Percentiles rank a stretch among this genome's conserved stretches.
Evolutionary conservation across 2,888 invertebrate genomes (phyloP).

Genomic region (Aphelenchoides bicaudatus): DNA sequence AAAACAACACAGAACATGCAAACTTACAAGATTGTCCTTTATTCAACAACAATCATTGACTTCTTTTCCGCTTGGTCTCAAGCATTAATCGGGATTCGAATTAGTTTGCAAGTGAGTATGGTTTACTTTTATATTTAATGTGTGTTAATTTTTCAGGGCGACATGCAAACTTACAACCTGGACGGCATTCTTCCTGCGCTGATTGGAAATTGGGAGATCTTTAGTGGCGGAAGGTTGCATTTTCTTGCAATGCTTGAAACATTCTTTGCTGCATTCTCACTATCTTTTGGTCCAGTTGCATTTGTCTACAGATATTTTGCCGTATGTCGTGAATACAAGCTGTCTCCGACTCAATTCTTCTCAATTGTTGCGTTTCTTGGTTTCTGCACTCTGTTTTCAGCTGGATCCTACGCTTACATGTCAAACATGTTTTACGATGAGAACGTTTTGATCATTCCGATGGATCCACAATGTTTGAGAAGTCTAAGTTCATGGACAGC

Average conservation of each 20-base stretch:
- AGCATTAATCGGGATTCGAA: background rate
- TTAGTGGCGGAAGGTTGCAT: background rate
- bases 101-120: no score
- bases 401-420: slow-evolving; percentile 1
- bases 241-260: slow-evolving; percentile 5
- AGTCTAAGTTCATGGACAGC: background rate
- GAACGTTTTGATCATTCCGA: background rate
- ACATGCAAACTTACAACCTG: slow-evolving; percentile 12
- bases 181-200: slow-evolving; percentile 3
- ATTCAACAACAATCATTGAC: slow-evolving; percentile 8
- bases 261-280: slow-evolving; percentile 1
- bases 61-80: slow-evolving; percentile 5
- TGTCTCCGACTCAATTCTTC: background rate
- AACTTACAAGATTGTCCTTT: slow-evolving; percentile 2
- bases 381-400: background rate
- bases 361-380: background rate
- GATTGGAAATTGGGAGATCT: slow-evolving; percentile 5
- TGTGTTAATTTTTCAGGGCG: background rate
- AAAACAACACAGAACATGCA: background rate
- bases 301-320: background rate
- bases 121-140: no score
- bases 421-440: background rate
- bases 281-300: background rate
- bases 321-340: slow-evolving; percentile 10
- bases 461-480: slow-evolving; percentile 6